These are phyloP conservation scores for Brachyptera putata DNA, from an alignment of 2,888 invertebrate genomes.

Conservation along the genomic window DNA sequence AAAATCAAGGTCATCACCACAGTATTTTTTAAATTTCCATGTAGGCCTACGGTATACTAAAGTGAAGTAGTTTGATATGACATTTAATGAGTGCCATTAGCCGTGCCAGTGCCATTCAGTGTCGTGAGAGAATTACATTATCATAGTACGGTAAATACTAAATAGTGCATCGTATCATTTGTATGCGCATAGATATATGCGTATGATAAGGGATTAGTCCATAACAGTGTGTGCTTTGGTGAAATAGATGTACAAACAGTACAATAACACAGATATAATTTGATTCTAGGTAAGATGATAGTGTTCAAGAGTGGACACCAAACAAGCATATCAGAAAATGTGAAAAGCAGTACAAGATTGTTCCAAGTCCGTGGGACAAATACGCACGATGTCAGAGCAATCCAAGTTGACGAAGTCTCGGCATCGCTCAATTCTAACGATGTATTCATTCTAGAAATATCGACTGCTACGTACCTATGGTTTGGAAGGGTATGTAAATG, in stretches of 20 bases:
- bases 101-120: too few species aligned
- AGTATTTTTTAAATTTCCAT: too few species aligned
- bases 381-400: constrained; percentile 59
- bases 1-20: too few species aligned
- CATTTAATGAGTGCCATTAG: too few species aligned
- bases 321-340: constrained; percentile 57
- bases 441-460: constrained; percentile 62
- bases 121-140: too few species aligned
- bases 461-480: constrained; percentile 59
- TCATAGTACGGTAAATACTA: too few species aligned
- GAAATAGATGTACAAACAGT: too few species aligned
- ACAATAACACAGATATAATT: not conserved
- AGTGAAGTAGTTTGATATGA: too few species aligned
- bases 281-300: constrained; percentile 51
- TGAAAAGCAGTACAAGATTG: constrained; percentile 55
- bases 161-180: too few species aligned
- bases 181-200: too few species aligned
- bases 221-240: not conserved
- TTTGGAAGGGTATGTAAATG: constrained; percentile 54
- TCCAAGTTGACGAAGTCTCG: constrained; percentile 57
- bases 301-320: constrained; percentile 60
- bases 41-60: too few species aligned
- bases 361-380: constrained; percentile 49
- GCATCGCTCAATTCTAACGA: constrained; percentile 63
- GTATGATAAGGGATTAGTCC: too few species aligned